Conservation (phyloP, 2,888 invertebrate genomes). For the Polyommatus icarus region DNA sequence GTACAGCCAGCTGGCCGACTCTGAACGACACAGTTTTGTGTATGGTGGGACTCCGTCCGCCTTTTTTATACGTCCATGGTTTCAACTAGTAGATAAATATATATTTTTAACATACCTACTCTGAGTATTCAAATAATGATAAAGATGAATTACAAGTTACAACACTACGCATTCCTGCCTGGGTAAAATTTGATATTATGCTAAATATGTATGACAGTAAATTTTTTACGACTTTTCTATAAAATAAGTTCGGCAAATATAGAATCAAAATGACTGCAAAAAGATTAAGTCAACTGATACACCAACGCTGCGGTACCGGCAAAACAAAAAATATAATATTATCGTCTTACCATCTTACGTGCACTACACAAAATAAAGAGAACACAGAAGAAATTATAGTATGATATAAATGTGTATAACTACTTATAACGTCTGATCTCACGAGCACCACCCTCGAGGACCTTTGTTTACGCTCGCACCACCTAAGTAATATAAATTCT, state of each 20-base stretch:
- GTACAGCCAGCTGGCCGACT: no score
- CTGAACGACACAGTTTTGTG: no score
- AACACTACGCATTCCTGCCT: no score
- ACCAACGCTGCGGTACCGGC: background rate
- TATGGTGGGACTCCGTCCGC: no score
- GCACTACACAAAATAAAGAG: background rate
- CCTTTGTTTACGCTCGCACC: constrained; percentile 18
- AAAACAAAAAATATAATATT: background rate
- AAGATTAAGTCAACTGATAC: background rate
- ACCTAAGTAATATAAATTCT: constrained; percentile 14
- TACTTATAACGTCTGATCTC: constrained; percentile 11
- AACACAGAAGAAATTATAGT: background rate
- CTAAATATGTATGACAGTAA: no score
- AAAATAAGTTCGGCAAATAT: background rate
- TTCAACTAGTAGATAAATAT: no score
- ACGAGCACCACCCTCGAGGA: constrained; percentile 9
- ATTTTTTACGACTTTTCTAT: background rate
- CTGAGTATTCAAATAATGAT: no score
- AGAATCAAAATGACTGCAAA: background rate
- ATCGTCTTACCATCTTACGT: background rate
- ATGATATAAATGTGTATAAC: background rate
- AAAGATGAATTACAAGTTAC: no score
- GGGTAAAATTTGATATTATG: no score
- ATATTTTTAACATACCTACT: no score
- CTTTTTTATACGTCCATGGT: no score